Base-by-base conservation (phyloP, 2,888 invertebrate species). In the Camptogramma bilineatum region DNA sequence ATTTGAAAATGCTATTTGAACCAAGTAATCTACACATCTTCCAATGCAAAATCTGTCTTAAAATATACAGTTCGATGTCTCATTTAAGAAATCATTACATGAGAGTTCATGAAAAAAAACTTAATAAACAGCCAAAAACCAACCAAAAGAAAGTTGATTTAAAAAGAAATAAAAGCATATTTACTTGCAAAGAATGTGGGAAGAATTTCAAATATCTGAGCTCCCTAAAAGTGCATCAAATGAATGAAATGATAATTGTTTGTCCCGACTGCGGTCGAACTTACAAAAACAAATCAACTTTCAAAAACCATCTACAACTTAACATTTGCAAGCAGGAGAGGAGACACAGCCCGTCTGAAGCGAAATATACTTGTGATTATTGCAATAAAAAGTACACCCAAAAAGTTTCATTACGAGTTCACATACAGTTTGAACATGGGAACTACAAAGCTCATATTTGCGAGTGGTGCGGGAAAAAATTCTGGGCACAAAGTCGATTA, bases 301-400 rank as follows among this genome's bases (percentile, higher is more conserved):
- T 73, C 54, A 88, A 82, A 61, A 86, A 84, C 60, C 91, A 91
- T 62, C 79, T 84, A 28, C 79, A 85, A 17, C 62, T 82, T 2
- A 84, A 90, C 62, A 78, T 88, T 7, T 91, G 91, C 48, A 77
- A 80, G 7, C 81, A 80, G 16, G 77, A 80, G 64, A 51, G 62
- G 39, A 58, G 66, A 13, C 66, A 66, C 18, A 66, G 54, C 9
- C 87, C 84, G 0, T 77, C 82, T 0, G 70, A 87, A 68, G 90
- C 85, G 0, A 85, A 84, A 19, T 88, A 77, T 39, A 87, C 86
- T 3, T 91, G 91, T 62, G 90, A 91, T 69, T 84, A 90, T 73
- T 91, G 91, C 57, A 81, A 85, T 42, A 91, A 90, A 64, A 87
- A 82, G 63, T 91, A 90, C 57, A 86, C 88, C 0, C 90, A 91